phyloP scores from a whole-genome alignment of 2,888 invertebrate genomes.

The Drosophila kanekoi region DNA sequence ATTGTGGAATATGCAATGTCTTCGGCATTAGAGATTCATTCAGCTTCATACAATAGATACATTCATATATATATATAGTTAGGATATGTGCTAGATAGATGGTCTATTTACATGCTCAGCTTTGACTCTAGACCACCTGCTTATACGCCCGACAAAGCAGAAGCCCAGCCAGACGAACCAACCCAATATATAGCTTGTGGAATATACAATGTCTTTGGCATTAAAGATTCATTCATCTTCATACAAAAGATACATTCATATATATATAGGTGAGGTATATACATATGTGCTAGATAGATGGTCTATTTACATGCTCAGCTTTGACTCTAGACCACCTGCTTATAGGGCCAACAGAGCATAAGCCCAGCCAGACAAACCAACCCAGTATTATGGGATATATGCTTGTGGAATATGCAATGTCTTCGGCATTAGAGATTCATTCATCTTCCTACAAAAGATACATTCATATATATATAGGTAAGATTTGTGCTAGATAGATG shows the following conservation, averaged over 20 bases:
- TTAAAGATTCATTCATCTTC: slow-evolving; percentile 70
- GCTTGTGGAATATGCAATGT: slow-evolving; percentile 44
- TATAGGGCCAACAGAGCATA: too few species aligned
- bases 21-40: slow-evolving; percentile 68
- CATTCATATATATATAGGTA: slow-evolving; percentile 1
- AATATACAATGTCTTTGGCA: slow-evolving; percentile 54
- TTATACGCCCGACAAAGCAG: too few species aligned
- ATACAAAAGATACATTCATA: neutral
- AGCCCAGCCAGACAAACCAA: too few species aligned
- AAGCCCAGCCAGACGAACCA: too few species aligned
- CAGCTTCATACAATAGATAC: slow-evolving; percentile 42
- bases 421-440: slow-evolving; percentile 67
- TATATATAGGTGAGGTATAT: slow-evolving; percentile 8
- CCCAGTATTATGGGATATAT: slow-evolving; percentile 36
- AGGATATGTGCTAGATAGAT: neutral
- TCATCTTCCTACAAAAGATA: slow-evolving; percentile 45
- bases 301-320: too few species aligned
- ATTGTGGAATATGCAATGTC: slow-evolving; percentile 43
- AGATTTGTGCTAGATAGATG: neutral
- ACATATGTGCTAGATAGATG: neutral
- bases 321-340: slow-evolving; percentile 45
- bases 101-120: too few species aligned
- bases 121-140: slow-evolving; percentile 1
- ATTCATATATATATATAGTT: slow-evolving; percentile 1
- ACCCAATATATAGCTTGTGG: slow-evolving; percentile 32